A percentile compares a stretch with the other conserved stretches of the same genome.
phyloP scores from a whole-genome alignment of 2,113 vertebrate genomes.

The Bubo scandiacus region DNA sequence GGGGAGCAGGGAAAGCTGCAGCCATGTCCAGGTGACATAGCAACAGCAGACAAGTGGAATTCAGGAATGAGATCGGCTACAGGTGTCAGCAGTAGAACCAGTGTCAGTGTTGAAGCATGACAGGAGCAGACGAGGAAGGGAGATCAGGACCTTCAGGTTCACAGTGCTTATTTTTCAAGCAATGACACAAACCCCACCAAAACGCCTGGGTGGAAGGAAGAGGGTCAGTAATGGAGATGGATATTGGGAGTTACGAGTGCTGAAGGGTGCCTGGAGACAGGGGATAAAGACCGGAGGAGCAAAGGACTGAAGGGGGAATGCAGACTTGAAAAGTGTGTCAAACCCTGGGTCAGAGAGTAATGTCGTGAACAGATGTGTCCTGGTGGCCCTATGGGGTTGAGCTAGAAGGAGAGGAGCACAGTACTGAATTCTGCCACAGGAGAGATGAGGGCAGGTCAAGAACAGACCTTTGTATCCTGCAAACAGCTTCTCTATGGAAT shows the following conservation, averaged over 20 bases:
- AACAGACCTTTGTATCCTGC: not conserved
- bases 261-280: not conserved
- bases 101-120: not conserved
- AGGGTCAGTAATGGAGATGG: not conserved
- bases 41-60: not conserved
- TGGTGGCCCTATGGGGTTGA: not conserved
- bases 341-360: not conserved
- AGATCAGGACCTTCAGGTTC: not conserved
- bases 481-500: not conserved
- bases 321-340: not conserved
- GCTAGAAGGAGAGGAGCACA: not conserved
- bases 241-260: not conserved
- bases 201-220: not conserved
- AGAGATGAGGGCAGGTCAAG: not conserved
- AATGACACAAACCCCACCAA: not conserved
- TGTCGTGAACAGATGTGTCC: not conserved
- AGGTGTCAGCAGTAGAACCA: not conserved
- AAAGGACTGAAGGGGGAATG: not conserved
- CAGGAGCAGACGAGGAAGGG: not conserved
- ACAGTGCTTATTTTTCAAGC: not conserved
- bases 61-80: not conserved
- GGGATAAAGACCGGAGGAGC: not conserved
- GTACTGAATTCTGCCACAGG: not conserved
- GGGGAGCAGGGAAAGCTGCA: not conserved
- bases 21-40: not conserved